Conservation (phyloP, 1,140 invertebrate genomes). For the Doryteuthis pealeii region DNA sequence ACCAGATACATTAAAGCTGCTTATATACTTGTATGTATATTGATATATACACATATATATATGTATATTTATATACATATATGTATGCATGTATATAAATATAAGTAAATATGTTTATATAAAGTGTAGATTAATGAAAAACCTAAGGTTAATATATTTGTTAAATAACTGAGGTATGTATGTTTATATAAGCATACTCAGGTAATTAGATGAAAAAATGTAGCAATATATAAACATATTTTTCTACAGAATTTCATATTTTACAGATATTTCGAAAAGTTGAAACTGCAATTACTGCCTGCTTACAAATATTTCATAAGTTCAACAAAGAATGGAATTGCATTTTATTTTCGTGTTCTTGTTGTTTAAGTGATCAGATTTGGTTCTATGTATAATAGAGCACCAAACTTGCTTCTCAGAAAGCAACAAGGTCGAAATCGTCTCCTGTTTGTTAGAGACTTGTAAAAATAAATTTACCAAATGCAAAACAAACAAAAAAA, state of each 20-base stretch:
- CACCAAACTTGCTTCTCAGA: too few relatives aligned
- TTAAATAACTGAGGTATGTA: neutral
- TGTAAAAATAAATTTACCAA: too few relatives aligned
- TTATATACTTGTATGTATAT: neutral
- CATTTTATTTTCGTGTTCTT: too few relatives aligned
- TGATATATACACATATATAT: neutral
- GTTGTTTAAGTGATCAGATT: too few relatives aligned
- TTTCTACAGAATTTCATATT: neutral
- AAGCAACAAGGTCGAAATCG: too few relatives aligned
- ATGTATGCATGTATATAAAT: neutral
- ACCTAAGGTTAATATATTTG: neutral
- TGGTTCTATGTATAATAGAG: too few relatives aligned
- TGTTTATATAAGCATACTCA: neutral
- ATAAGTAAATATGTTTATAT: neutral
- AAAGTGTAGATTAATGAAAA: neutral
- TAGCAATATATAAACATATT: neutral
- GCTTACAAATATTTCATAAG: too few relatives aligned
- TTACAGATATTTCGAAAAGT: neutral
- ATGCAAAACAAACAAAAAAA: too few relatives aligned
- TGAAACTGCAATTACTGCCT: too few relatives aligned
- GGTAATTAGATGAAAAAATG: neutral
- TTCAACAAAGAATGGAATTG: too few relatives aligned
- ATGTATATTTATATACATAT: neutral
- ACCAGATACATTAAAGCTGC: too few relatives aligned
- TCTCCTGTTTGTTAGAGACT: too few relatives aligned